Evolutionary conservation across 92 coral and sea anemone genomes (phyloP).

Genomic region (Epizoanthus ramosus): DNA sequence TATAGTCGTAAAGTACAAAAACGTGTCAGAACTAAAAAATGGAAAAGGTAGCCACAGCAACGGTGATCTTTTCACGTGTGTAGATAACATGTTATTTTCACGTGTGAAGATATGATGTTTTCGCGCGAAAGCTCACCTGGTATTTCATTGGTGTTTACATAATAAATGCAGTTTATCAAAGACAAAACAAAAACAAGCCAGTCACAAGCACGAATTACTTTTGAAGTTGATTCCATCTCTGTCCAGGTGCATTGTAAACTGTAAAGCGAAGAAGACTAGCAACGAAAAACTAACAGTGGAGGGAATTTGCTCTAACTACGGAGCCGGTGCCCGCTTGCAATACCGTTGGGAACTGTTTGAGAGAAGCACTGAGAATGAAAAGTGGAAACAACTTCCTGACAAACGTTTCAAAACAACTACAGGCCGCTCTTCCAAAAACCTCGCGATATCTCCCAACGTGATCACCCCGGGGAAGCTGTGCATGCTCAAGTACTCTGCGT

Average conservation of each 20-base stretch:
- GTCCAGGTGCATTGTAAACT: constrained; percentile 25
- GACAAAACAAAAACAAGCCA: too few relatives aligned
- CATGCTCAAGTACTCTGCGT: constrained; percentile 30
- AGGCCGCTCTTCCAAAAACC: constrained; percentile 13
- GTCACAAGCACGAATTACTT: too few relatives aligned
- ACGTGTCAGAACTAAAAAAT: too few relatives aligned
- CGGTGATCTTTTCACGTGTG: too few relatives aligned
- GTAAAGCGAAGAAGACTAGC: constrained; percentile 32
- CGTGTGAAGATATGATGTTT: too few relatives aligned
- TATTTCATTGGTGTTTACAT: too few relatives aligned
- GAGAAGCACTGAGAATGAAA: constrained; percentile 3
- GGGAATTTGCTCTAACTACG: constrained; percentile 48
- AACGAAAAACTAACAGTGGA: constrained; percentile 36
- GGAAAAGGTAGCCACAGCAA: too few relatives aligned
- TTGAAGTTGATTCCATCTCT: too few relatives aligned
- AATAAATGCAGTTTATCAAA: too few relatives aligned
- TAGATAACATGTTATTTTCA: too few relatives aligned
- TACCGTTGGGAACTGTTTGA: constrained; percentile 60
- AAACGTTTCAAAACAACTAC: constrained; percentile 49
- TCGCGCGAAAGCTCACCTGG: too few relatives aligned
- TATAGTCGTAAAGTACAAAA: too few relatives aligned
- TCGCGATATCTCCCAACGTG: constrained; percentile 46
- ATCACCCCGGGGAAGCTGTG: constrained; percentile 53
- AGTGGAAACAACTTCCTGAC: constrained; percentile 37
- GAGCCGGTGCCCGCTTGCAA: constrained; percentile 14